Conservation (phyloP, 2,113 vertebrate species). For the Leptobrachium leishanense region DNA sequence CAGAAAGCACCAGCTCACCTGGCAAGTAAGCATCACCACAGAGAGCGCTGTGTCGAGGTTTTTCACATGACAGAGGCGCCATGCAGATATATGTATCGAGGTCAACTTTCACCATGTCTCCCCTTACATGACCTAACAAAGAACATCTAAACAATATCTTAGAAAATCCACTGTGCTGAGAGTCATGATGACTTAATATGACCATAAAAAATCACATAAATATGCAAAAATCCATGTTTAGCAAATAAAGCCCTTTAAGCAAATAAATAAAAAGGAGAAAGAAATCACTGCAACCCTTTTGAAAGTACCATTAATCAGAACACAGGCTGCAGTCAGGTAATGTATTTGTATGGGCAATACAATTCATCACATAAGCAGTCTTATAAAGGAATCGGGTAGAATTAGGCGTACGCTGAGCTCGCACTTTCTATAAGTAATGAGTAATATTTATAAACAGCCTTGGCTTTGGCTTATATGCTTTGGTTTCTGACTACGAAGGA, state of each 20-base stretch:
- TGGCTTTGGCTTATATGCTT: background rate
- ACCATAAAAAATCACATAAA: background rate
- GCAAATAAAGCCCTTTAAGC: background rate
- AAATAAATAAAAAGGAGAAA: background rate
- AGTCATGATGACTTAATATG: too few relatives aligned
- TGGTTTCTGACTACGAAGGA: background rate
- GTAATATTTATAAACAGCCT: background rate
- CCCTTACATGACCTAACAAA: too few relatives aligned
- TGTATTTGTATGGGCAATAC: background rate
- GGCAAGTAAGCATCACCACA: too few relatives aligned
- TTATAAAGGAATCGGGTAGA: background rate
- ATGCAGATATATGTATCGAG: too few relatives aligned
- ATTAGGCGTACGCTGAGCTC: background rate
- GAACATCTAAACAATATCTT: too few relatives aligned
- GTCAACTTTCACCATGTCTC: too few relatives aligned
- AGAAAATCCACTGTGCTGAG: too few relatives aligned
- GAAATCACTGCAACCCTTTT: background rate
- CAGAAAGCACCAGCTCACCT: too few relatives aligned
- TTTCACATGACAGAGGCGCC: too few relatives aligned
- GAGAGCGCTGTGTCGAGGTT: too few relatives aligned
- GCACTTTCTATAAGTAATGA: background rate
- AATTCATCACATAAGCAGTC: slow-evolving; percentile 13
- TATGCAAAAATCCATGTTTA: slow-evolving; percentile 3
- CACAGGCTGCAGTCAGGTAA: background rate
- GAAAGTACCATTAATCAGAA: slow-evolving; percentile 17